Evolutionary conservation across 1,140 invertebrate genomes (phyloP).

Genomic region (Cydia pomonella): DNA sequence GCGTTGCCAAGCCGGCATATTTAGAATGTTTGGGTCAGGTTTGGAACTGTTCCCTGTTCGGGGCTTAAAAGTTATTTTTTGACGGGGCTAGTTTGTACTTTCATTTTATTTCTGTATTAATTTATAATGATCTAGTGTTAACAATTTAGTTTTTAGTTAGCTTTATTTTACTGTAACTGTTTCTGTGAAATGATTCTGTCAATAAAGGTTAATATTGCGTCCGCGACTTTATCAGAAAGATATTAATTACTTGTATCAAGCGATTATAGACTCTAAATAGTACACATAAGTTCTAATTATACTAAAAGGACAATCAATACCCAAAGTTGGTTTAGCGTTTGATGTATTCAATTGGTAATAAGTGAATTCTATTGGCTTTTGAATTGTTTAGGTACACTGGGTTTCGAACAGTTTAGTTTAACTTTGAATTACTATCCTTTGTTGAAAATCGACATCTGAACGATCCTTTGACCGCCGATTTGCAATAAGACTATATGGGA

Average conservation of each 20-base stretch:
- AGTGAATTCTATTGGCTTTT: conserved; percentile 32
- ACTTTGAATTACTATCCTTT: conserved; percentile 21
- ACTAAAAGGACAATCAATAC: not conserved
- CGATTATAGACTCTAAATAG: not conserved
- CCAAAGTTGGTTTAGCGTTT: conserved; percentile 18
- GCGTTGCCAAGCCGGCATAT: no score
- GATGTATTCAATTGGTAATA: conserved; percentile 27
- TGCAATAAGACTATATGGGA: not conserved
- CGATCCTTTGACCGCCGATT: not conserved
- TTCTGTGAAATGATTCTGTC: no score
- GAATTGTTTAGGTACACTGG: conserved; percentile 24
- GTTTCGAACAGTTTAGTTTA: conserved; percentile 25
- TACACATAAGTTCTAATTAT: not conserved
- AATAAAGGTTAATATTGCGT: no score
- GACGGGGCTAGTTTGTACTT: no score
- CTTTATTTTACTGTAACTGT: no score
- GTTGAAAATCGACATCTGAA: not conserved
- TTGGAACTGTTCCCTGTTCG: no score
- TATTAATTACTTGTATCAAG: conserved; percentile 44
- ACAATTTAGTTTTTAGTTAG: no score
- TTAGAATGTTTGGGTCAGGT: no score
- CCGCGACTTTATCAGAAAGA: conserved; percentile 10
- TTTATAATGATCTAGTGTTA: no score
- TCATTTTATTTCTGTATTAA: no score
- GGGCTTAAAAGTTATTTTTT: no score